Conservation (phyloP, 2,888 invertebrate genomes). For the Glyphotaelius pellucidus region DNA sequence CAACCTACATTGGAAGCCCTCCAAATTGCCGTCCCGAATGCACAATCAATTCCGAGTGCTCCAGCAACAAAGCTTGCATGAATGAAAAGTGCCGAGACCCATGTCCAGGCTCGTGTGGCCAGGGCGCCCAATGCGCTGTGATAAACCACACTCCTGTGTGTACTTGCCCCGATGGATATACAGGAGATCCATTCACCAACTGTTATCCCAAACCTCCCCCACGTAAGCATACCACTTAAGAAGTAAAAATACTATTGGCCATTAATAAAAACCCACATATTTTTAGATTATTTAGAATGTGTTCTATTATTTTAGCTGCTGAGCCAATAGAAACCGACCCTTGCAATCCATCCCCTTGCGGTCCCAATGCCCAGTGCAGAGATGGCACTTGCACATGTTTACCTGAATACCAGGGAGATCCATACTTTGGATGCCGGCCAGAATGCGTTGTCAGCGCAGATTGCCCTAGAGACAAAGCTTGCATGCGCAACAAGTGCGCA, state of each 20-base stretch:
- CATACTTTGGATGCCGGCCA: constrained; percentile 85
- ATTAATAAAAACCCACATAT: constrained; percentile 65
- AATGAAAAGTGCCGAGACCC: constrained; percentile 85
- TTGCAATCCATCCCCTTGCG: constrained; percentile 87
- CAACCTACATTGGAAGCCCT: constrained; percentile 82
- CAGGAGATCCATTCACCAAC: constrained; percentile 78
- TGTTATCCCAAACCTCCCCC: constrained; percentile 76
- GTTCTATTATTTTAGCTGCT: constrained; percentile 44
- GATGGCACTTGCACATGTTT: constrained; percentile 84
- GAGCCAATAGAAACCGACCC: constrained; percentile 74
- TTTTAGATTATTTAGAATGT: constrained; percentile 51
- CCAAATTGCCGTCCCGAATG: constrained; percentile 87
- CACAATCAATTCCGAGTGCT: constrained; percentile 84
- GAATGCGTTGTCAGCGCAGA: constrained; percentile 88
- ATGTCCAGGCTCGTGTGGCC: constrained; percentile 86
- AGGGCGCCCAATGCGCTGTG: constrained; percentile 80
- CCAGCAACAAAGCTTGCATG: constrained; percentile 84
- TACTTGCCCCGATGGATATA: constrained; percentile 79
- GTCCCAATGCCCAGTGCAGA: constrained; percentile 80
- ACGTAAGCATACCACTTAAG: constrained; percentile 65
- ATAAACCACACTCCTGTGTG: constrained; percentile 85
- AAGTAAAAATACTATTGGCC: neutral
- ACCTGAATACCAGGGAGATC: constrained; percentile 85
- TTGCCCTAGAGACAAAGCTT: constrained; percentile 82
- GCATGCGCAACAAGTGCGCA: constrained; percentile 84